Evolutionary conservation across 1,140 invertebrate genomes (phyloP), one percentile per base, ranked within the genome.

Genomic region (Camponotus floridanus): DNA sequence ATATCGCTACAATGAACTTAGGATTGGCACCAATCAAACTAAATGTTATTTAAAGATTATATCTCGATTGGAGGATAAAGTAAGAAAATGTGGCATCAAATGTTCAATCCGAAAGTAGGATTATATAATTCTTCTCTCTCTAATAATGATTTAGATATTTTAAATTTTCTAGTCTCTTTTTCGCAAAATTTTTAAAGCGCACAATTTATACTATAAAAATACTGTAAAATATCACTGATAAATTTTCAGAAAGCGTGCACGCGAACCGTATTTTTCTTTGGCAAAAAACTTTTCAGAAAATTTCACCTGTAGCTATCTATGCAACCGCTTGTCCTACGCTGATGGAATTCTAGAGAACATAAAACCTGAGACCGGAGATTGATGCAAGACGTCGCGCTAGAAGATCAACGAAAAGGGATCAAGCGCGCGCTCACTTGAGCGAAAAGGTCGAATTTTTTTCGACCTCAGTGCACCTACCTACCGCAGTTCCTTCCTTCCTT

Each of bases 221-320:
- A 51, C 1, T 6, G 4, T 18, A 36, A 57, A 21, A 73, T 26
- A 26, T 13, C 18, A 73, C 18, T 73, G n/a, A 73, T 13, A n/a
- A 73, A 39, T 39, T 13, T 59, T 59, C 9, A 73, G 39, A 39
- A 18, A 39, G n/a, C 42, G 4, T 36, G 21, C 59, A 62, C 62
- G 26, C 80, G 42, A 67, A 71, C 45, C 55, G 73, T 57, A 7
- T 84, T 87, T 89, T 76, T 78, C 48, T 84, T 67, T 45, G 39
- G 59, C 76, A 64, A 74, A 57, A 79, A 57, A 67, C 26, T 15
- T n/a, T 18, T 31, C n/a, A 18, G 4, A 48, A 15, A 39, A 39
- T 51, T 74, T 62, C 15, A 51, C 15, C 15, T 15, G 18, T 61
- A 84, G 62, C 39, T 11, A 48, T 76, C 57, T 33, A 26, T 45